These are phyloP conservation scores for Odobenus rosmarus DNA, from an alignment of 2,113 vertebrate genomes.

Conservation along the genomic window DNA sequence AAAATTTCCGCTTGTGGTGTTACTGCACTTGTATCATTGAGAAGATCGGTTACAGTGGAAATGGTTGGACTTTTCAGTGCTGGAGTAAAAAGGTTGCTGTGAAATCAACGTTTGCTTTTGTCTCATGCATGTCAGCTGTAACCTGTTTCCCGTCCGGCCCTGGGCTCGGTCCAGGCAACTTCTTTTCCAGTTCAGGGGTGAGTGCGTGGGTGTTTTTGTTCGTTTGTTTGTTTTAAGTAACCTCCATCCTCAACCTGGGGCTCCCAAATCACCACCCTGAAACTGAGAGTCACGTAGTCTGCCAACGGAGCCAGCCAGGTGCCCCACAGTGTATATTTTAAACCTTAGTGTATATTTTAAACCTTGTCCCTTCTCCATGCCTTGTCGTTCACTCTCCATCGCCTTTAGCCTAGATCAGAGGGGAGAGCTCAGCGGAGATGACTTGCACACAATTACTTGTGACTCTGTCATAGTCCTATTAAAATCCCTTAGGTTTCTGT, in stretches of 20 bases:
- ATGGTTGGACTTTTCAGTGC: background rate
- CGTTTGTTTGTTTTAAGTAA: background rate
- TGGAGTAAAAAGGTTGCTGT: background rate
- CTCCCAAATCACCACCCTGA: background rate
- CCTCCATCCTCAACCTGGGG: background rate
- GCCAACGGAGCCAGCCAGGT: background rate
- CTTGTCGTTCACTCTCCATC: background rate
- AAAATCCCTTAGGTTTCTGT: background rate
- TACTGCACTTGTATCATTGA: background rate
- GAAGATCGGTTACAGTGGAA: background rate
- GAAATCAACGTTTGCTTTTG: background rate
- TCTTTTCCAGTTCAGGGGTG: background rate
- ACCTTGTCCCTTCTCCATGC: background rate
- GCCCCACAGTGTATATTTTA: background rate
- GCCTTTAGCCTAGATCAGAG: background rate
- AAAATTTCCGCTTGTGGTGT: background rate
- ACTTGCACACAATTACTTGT: background rate
- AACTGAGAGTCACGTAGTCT: background rate
- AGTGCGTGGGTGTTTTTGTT: background rate
- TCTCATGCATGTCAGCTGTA: rapidly evolving
- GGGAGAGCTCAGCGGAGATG: background rate
- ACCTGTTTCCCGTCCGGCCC: background rate
- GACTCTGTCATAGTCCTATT: background rate
- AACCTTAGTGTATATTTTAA: background rate
- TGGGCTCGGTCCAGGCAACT: background rate